These are phyloP conservation scores for Polietes domitor DNA, from an alignment of 2,888 invertebrate species.

Conservation along the genomic window DNA sequence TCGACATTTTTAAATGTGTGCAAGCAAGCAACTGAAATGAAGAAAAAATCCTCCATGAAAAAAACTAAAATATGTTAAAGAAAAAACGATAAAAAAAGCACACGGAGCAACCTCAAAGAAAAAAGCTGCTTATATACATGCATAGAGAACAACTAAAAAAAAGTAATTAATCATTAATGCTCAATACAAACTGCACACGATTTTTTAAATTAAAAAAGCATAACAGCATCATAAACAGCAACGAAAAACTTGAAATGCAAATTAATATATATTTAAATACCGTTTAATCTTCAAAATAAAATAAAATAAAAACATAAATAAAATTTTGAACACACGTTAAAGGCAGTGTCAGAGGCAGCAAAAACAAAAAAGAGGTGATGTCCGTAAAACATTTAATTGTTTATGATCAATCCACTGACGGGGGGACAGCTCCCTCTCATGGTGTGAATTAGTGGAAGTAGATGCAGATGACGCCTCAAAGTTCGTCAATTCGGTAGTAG, in stretches of 20 bases:
- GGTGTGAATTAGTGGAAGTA: too few relatives aligned
- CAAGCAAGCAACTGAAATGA: neutral
- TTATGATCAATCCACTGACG: too few relatives aligned
- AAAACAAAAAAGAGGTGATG: neutral
- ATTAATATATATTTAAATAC: neutral
- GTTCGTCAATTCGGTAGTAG: neutral
- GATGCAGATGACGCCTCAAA: neutral
- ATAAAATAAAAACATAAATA: too few relatives aligned
- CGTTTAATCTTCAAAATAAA: neutral
- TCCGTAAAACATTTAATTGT: neutral
- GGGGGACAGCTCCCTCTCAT: too few relatives aligned
- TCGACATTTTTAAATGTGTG: neutral
- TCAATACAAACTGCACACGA: neutral
- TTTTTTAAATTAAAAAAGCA: neutral
- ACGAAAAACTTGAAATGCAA: neutral
- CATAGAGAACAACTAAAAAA: neutral
- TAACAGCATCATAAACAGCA: neutral
- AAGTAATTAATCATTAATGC: slow-evolving; percentile 4
- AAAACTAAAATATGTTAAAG: neutral
- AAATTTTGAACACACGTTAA: too few relatives aligned
- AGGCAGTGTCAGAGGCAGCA: neutral
- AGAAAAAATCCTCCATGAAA: too few relatives aligned
- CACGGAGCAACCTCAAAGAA: neutral
- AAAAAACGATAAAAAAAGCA: neutral
- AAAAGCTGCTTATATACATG: neutral